Evolutionary conservation across 1,140 invertebrate genomes (phyloP), one percentile per base, ranked within the genome.

Genomic region (Dufourea novaeangliae): DNA sequence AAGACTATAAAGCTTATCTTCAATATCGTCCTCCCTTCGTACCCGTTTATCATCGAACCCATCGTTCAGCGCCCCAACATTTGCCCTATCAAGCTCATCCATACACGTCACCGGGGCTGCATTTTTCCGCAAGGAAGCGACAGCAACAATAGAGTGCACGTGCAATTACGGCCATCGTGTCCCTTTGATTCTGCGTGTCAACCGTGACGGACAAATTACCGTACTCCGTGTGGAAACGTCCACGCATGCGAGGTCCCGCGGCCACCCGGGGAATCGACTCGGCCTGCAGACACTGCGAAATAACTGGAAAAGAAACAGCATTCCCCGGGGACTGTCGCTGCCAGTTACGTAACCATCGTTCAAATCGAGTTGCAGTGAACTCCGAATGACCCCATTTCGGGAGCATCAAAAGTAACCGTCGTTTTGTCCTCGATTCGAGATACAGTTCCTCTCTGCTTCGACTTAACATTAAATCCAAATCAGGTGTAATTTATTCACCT

Each of bases 321-420:
- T 80, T 20, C 82, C 70, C 68, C 32, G 34, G 78, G 82, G 76
- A 74, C 71, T 69, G 69, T 44, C 75, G 66, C 39, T 70, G 67
- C 68, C 52, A 79, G 78, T 85, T 83, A 87, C 82, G 84, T 84
- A 87, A 88, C 86, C 85, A 84, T 87, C 80, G 80, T 63, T 80
- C 79, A 86, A 87, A 88, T 87, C 87, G 87, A 87, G 86, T 88
- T 87, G 78, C 86, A 87, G 84, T 74, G 86, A 87, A 87, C 86
- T 84, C 84, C 83, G 86, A 88, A 88, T 82, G 84, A 86, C 86
- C 84, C 86, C 86, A 86, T 88, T 88, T 82, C 80, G 64, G 56
- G 63, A 74, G 62, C 75, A 72, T 37, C 62, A 70, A 44, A 59
- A 69, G 80, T 41, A 70, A 61, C 64, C 77, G 46, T 44, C 20